Evolutionary conservation across 1,140 invertebrate genomes (phyloP), one percentile per base, ranked within the genome.

Genomic region (Mesaphorura yosii): DNA sequence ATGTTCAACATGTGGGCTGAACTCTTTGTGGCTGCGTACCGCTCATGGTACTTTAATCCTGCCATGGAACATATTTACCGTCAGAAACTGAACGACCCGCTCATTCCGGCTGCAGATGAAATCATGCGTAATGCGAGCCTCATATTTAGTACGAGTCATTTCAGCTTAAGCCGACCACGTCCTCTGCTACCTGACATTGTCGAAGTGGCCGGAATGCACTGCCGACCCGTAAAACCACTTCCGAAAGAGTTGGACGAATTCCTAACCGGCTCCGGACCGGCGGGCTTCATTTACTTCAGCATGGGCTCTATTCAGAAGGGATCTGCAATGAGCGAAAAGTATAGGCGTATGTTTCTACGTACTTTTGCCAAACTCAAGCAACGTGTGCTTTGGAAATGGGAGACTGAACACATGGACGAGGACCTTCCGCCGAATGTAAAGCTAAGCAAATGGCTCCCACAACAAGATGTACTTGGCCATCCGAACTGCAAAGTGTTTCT

Each of bases 341-440:
- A 15, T 10, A 23, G 31, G 28, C 46, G 52, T 39, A 34, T 26
- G 12, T 42, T 57, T 15, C 2, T 59, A 17, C 25, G 37, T 19
- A 46, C 31, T 0, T 59, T 57, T 44, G 38, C 54, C 1, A 42
- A 38, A 34, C 59, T 83, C 1, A 75, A 76, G 25, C 76, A 81
- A 51, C 70, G 72, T 53, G 76, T 83, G 25, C 70, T 84, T 46
- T 83, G 80, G 81, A 83, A 83, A 71, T 85, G 78, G 78, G 80
- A 83, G 64, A 23, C 28, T 17, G 47, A 27, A 7, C 7, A 17
- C 26, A 44, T 52, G 27, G 37, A 46, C 26, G n/a, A n/a, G n/a
- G 37, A 55, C 34, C 17, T 54, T 3, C 71, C 78, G 0, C 57
- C 67, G 0, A 85, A 85, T 69, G 69, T 86, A 0, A 70, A 76